phyloP scores from a whole-genome alignment of 2,888 invertebrate species.

The Phragmatobia fuliginosa region DNA sequence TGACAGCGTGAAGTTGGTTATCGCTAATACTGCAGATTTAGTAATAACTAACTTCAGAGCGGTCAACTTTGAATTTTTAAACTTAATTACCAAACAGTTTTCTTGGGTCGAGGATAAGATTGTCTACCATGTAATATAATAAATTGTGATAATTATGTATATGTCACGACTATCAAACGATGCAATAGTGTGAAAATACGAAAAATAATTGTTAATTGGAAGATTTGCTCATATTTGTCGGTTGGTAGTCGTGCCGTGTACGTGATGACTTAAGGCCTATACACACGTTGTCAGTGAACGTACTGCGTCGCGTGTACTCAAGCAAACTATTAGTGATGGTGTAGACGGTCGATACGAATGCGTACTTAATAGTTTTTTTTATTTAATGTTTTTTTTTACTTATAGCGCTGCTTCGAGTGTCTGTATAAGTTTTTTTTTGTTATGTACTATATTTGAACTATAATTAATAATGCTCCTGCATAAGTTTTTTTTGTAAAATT shows the following conservation, averaged over 20 bases:
- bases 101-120: constrained; percentile 2
- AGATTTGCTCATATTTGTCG: neutral
- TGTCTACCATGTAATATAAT: constrained; percentile 13
- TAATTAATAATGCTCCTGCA: neutral
- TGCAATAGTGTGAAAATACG: neutral
- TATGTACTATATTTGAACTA: constrained; percentile 7
- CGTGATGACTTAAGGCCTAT: constrained; percentile 51
- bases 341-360: constrained; percentile 12
- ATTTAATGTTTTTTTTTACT: neutral
- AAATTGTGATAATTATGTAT: constrained; percentile 29
- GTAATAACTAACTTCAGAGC: neutral
- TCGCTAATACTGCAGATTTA: neutral
- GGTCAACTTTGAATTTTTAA: neutral
- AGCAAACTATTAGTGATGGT: neutral
- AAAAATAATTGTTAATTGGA: neutral
- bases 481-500: neutral
- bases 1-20: neutral
- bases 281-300: constrained; percentile 31
- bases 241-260: constrained; percentile 34
- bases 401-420: constrained; percentile 9
- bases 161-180: constrained; percentile 23
- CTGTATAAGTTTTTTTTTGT: constrained; percentile 5
- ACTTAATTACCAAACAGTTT: neutral
- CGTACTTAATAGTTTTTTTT: neutral
- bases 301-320: constrained; percentile 14